Base-by-base conservation (phyloP, 30 jellyfish, hydroid and myxozoan genomes). In the Aurelia coerulea region DNA sequence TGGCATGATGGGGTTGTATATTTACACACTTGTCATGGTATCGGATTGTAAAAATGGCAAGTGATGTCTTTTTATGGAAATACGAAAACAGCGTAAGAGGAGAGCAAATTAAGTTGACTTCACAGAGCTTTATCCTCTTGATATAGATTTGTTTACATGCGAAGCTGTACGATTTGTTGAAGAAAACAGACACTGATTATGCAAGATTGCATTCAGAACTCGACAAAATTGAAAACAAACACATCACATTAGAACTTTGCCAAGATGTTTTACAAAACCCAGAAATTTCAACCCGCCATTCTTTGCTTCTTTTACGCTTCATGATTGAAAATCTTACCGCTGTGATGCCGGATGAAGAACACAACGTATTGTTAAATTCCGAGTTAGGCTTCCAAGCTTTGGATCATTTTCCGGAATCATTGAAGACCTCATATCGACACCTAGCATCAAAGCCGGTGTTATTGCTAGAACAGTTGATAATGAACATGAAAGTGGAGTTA, bases 401-500 rank as follows among this genome's bases (percentile, higher is more conserved):
- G 52, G 92, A 82, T 56, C 32, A 49, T 49, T 64, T 94, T 31
- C 96, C 97, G 1, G 85, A 72, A 11, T 80, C 86, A 23, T 51
- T 81, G 80, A 50, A 68, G 56, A 35, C 33, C 15, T 66, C 90
- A 29, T 94, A 88, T 67, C 72, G 86, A 54, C 91, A 84, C 68
- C 73, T 94, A 23, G 71, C 88, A 32, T 58, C 87, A 62, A 65
- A 64, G 17, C 98, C 98, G 15, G 66, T 68, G 33, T 80, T 94
- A 3, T 68, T 94, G 41, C 64, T 94, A 33, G 97, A 94, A 72
- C 98, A 94, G 97, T 74, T 94, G 41, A 73, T 94, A 11, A 82
- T 94, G 98, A 94, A 94, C 82, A 73, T 90, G 94, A 88, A 94
- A 62, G 89, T 94, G 19, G 91, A 81, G 35, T 73, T 73, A 10